Evolutionary conservation across 1,140 invertebrate species (phyloP).

Genomic region (Pogonomyrmex barbatus): DNA sequence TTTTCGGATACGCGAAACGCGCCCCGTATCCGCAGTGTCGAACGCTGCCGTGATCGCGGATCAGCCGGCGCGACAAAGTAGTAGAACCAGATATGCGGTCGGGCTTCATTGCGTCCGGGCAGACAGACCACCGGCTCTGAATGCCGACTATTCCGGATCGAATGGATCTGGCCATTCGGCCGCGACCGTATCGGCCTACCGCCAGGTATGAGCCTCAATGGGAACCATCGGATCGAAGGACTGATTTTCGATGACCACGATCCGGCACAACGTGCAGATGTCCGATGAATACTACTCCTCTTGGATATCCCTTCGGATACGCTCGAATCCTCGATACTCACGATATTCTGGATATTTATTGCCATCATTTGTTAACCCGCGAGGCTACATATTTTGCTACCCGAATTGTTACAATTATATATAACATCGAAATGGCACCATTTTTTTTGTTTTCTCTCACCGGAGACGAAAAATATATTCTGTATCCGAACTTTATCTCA

Average conservation of each 20-base stretch:
- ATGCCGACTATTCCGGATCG: conserved; percentile 60
- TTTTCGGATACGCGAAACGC: conserved; percentile 5
- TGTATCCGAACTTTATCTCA: background rate
- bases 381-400: background rate
- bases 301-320: conserved; percentile 45
- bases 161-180: conserved; percentile 56
- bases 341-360: background rate
- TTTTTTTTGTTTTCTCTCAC: background rate
- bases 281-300: conserved; percentile 32
- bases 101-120: conserved; percentile 58
- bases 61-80: conserved; percentile 57
- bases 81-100: conserved; percentile 51
- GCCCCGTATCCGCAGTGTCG: conserved; percentile 37
- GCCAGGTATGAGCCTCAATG: conserved; percentile 56
- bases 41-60: conserved; percentile 52
- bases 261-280: conserved; percentile 14
- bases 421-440: background rate
- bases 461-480: background rate
- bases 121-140: conserved; percentile 45
- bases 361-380: background rate
- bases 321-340: conserved; percentile 6
- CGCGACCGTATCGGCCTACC: conserved; percentile 60
- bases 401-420: background rate
- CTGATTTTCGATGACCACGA: conserved; percentile 57
- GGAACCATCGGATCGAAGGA: conserved; percentile 52